Conservation (phyloP, 2,113 vertebrate genomes). For the Chaetorhynchus papuensis region DNA sequence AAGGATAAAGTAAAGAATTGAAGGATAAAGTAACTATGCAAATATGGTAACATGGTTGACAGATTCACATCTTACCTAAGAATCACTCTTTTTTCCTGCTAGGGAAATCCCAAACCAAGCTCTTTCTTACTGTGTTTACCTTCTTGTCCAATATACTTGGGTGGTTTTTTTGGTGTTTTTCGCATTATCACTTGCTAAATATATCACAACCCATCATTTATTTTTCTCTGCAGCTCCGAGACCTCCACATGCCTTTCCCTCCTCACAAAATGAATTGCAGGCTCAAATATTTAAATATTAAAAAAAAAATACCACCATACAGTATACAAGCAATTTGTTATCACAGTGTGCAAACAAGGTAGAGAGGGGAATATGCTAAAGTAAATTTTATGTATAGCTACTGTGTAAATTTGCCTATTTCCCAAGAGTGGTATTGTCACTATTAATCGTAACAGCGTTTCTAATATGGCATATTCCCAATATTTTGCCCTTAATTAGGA, state of each 20-base stretch:
- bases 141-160: background rate
- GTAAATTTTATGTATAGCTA: constrained; percentile 67
- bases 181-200: constrained; percentile 13
- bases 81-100: background rate
- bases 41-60: rapidly evolving
- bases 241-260: constrained; percentile 24
- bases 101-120: background rate
- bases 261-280: background rate
- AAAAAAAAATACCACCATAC: background rate
- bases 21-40: background rate
- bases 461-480: constrained; percentile 70
- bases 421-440: constrained; percentile 60
- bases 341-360: constrained; percentile 53
- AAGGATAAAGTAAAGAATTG: background rate
- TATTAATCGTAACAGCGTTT: constrained; percentile 62
- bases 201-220: constrained; percentile 13
- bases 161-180: background rate
- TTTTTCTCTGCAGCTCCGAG: background rate
- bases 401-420: constrained; percentile 69
- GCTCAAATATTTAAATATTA: constrained; percentile 41
- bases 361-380: constrained; percentile 50
- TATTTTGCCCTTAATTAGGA: constrained; percentile 65
- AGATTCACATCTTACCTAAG: background rate
- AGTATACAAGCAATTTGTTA: constrained; percentile 56
- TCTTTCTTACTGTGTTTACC: background rate